Base-by-base conservation (phyloP, 2,797 vertebrate species). In the Galagoides demidoff region DNA sequence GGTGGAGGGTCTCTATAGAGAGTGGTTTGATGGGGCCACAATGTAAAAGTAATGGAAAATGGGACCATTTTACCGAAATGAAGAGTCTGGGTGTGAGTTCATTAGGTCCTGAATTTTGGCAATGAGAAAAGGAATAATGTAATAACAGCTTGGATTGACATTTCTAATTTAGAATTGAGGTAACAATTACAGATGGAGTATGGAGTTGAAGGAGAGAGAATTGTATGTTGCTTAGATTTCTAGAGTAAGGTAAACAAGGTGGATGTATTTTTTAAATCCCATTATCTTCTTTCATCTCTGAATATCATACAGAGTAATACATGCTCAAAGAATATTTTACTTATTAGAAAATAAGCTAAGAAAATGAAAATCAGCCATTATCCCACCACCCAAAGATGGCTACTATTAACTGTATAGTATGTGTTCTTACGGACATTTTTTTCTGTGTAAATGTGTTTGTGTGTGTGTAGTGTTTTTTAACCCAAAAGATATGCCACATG, bases 161-260 rank as follows among this genome's bases (percentile, higher is more conserved):
- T 76, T 89, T 87, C 84, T 89, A 76, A 91, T 70, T 74, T 82
- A 85, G 95, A 96, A 90, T 73, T 23, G 5, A 96, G 55, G 22
- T 71, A 90, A 89, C 68, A 34, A 55, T 78, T 90, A 71, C 49
- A 93, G 78, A 86, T 78, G 79, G 85, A 88, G 89, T 89, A n/a
- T 88, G 74, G 31, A 93, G 57, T n/a, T 90, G n/a, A 94, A 95
- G 63, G 52, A 92, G 63, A 90, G 77, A 76, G 43, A 96, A 93
- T 89, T 92, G 34, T 87, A 31, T 29, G 27, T 87, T 90, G 73
- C 64, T 89, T 91, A 89, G 45, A 93, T 93, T 84, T 94, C 59
- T 95, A 90, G 66, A 92, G n/a, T 74, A 85, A 85, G 19, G 63
- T 39, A 86, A 82, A 82, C 57, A 64, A 43, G 7, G n/a, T 87